Evolutionary conservation across 1,140 invertebrate genomes (phyloP).

Genomic region (Leptinotarsa defecta): DNA sequence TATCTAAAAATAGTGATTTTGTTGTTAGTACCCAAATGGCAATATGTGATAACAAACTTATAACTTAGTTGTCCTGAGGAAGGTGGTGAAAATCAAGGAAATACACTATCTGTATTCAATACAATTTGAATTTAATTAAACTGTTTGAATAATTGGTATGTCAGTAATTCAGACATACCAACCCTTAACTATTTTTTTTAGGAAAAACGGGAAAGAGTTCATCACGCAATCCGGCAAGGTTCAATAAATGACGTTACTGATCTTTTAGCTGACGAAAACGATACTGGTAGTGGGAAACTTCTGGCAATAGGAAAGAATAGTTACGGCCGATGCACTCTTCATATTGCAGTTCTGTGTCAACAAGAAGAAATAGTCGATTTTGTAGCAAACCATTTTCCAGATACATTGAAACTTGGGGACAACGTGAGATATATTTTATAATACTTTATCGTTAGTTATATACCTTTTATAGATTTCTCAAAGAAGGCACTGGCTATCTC

Average conservation of each 20-base stretch:
- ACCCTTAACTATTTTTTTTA: constrained; percentile 44
- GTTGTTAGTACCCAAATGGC: too few species aligned
- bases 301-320: constrained; percentile 77
- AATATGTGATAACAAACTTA: too few species aligned
- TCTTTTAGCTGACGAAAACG: constrained; percentile 62
- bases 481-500: too few species aligned
- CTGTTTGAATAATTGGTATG: too few species aligned
- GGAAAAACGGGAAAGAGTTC: constrained; percentile 76
- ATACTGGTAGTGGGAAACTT: constrained; percentile 65
- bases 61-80: too few species aligned
- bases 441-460: too few species aligned
- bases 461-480: too few species aligned
- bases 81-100: too few species aligned
- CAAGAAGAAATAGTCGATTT: constrained; percentile 76
- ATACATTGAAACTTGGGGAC: constrained; percentile 76
- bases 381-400: constrained; percentile 72
- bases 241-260: constrained; percentile 65
- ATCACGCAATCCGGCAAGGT: constrained; percentile 72
- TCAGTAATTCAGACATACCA: neutral
- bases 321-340: constrained; percentile 72
- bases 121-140: too few species aligned
- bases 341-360: constrained; percentile 81
- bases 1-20: too few species aligned
- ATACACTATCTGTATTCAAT: too few species aligned
- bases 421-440: constrained; percentile 68